These are phyloP conservation scores for Zophobas morio DNA, from an alignment of 1,140 invertebrate species.

Conservation along the genomic window DNA sequence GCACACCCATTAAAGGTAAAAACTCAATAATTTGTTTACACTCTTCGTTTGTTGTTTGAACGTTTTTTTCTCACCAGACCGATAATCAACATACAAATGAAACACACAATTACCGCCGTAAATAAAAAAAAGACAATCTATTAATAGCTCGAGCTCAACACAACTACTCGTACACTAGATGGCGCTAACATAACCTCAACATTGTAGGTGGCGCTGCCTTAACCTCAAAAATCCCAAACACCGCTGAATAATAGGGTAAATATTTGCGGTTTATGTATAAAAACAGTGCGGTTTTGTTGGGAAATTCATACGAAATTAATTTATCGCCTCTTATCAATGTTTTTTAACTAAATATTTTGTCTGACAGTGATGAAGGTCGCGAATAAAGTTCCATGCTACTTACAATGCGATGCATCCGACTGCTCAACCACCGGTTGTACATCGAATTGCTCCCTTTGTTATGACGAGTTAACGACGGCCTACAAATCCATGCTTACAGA, in stretches of 20 bases:
- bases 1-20: slow-evolving; percentile 15
- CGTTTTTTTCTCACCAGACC: not conserved
- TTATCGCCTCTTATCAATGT: slow-evolving; percentile 24
- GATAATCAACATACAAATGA: slow-evolving; percentile 16
- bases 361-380: slow-evolving; percentile 25
- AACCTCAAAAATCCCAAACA: not conserved
- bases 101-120: not conserved
- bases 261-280: no score
- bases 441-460: slow-evolving; percentile 25
- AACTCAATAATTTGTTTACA: slow-evolving; percentile 24
- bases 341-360: slow-evolving; percentile 30
- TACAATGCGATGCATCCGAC: slow-evolving; percentile 38
- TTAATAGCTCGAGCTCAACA: no score
- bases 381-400: slow-evolving; percentile 23
- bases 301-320: not conserved
- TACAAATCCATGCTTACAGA: slow-evolving; percentile 14
- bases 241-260: no score
- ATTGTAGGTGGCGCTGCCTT: not conserved
- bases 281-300: not conserved
- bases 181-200: slow-evolving; percentile 1
- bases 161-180: no score
- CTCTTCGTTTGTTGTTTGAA: slow-evolving; percentile 19
- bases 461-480: slow-evolving; percentile 17
- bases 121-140: no score
- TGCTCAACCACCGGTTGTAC: slow-evolving; percentile 8